These are phyloP conservation scores for Sylvicola fuscatus DNA, from an alignment of 2,888 invertebrate genomes.

Conservation along the genomic window DNA sequence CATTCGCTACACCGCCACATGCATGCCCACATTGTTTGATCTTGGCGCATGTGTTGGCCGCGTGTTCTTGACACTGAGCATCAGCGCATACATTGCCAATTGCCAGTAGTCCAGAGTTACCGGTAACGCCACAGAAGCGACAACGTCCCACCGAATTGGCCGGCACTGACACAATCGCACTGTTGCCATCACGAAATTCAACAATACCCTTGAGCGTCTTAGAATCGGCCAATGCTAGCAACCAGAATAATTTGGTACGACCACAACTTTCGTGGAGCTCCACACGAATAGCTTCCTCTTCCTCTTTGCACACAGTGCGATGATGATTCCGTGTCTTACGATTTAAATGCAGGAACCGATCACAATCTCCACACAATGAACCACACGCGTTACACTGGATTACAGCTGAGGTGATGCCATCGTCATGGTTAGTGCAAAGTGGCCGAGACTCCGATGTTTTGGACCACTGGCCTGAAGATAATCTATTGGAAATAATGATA, in stretches of 20 bases:
- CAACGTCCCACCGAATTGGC: slow-evolving; percentile 50
- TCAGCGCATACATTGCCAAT: slow-evolving; percentile 89
- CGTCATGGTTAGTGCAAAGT: slow-evolving; percentile 91
- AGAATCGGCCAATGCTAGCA: slow-evolving; percentile 80
- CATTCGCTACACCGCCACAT: slow-evolving; percentile 84
- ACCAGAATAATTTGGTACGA: slow-evolving; percentile 87
- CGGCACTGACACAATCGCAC: slow-evolving; percentile 25
- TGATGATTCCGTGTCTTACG: slow-evolving; percentile 68
- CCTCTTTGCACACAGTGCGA: slow-evolving; percentile 67
- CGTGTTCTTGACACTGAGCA: slow-evolving; percentile 68
- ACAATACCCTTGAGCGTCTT: slow-evolving; percentile 76
- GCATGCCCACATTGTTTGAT: slow-evolving; percentile 73
- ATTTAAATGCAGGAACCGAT: slow-evolving; percentile 84
- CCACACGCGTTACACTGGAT: slow-evolving; percentile 85
- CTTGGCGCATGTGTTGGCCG: slow-evolving; percentile 52
- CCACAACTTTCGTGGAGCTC: slow-evolving; percentile 96
- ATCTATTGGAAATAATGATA: slow-evolving; percentile 14
- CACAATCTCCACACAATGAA: slow-evolving; percentile 88
- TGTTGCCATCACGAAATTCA: slow-evolving; percentile 65
- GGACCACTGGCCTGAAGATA: slow-evolving; percentile 63
- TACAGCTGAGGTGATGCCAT: slow-evolving; percentile 78
- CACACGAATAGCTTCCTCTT: slow-evolving; percentile 87
- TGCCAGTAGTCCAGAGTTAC: slow-evolving; percentile 63
- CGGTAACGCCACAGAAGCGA: slow-evolving; percentile 77
- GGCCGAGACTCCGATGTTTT: slow-evolving; percentile 41